phyloP scores from a whole-genome alignment of 2,888 invertebrate genomes.

The Drosophila eohydei region DNA sequence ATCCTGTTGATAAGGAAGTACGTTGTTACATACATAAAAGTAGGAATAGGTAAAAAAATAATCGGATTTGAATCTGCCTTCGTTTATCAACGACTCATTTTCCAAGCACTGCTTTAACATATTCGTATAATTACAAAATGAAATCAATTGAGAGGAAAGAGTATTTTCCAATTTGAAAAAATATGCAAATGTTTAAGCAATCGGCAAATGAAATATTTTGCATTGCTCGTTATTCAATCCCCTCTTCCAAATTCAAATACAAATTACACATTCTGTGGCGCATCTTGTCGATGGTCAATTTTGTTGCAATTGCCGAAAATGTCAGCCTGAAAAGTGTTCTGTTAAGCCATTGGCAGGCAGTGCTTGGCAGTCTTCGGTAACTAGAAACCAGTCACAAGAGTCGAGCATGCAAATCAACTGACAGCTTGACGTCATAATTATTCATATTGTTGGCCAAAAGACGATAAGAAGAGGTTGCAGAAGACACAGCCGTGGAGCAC shows the following conservation, averaged over 20 bases:
- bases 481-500: not conserved
- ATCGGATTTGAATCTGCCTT: not conserved
- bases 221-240: constrained; percentile 18
- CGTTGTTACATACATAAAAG: no score
- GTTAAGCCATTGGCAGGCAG: constrained; percentile 39
- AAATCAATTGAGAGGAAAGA: not conserved
- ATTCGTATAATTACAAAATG: not conserved
- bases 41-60: not conserved
- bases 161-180: not conserved
- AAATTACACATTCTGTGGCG: constrained; percentile 16
- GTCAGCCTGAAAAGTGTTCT: constrained; percentile 35
- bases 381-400: constrained; percentile 23
- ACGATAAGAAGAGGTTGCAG: constrained; percentile 31
- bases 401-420: constrained; percentile 68
- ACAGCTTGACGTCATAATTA: constrained; percentile 70
- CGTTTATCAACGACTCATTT: not conserved
- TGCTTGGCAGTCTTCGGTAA: constrained; percentile 39
- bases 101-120: no score
- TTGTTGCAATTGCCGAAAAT: constrained; percentile 33
- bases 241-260: not conserved
- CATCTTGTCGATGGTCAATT: constrained; percentile 34
- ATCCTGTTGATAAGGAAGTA: not conserved
- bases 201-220: constrained; percentile 7
- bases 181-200: not conserved
- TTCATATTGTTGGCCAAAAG: constrained; percentile 70